Percentiles rank a stretch among this genome's conserved stretches.
Evolutionary conservation across 2,797 vertebrate genomes (phyloP).

Genomic region (Aphelocoma californica): DNA sequence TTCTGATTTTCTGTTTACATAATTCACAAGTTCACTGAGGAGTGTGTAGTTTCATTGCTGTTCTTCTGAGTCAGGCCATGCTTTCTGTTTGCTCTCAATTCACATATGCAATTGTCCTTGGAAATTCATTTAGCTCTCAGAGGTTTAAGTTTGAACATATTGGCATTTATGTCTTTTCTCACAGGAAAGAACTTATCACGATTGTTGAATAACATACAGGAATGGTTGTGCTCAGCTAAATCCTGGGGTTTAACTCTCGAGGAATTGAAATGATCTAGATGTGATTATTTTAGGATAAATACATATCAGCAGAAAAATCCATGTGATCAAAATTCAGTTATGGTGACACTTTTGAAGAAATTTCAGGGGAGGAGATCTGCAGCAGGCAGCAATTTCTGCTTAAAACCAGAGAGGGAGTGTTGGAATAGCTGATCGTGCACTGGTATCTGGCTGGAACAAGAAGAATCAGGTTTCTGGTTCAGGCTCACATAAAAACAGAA

Average conservation of each 20-base stretch:
- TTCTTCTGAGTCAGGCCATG: neutral
- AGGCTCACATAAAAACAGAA: neutral
- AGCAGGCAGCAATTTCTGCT: neutral
- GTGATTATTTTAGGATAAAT: neutral
- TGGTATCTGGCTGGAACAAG: neutral
- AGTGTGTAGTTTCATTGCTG: neutral
- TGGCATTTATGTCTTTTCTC: neutral
- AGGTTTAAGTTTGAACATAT: neutral
- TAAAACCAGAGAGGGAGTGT: neutral
- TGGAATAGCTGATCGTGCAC: neutral
- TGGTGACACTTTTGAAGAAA: neutral
- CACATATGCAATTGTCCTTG: neutral
- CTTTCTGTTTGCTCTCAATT: neutral
- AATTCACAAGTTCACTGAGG: neutral
- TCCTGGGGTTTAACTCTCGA: neutral
- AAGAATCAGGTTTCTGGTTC: neutral
- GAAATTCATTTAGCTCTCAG: neutral
- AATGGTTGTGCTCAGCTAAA: neutral
- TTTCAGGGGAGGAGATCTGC: neutral
- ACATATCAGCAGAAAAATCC: neutral
- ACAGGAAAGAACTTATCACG: neutral
- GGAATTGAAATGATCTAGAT: neutral
- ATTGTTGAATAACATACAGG: neutral
- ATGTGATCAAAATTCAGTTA: neutral
- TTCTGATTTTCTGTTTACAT: constrained; percentile 16